Conservation (phyloP, 53 echinoderm and acorn worm species). For the Pentamera pediparva region DNA sequence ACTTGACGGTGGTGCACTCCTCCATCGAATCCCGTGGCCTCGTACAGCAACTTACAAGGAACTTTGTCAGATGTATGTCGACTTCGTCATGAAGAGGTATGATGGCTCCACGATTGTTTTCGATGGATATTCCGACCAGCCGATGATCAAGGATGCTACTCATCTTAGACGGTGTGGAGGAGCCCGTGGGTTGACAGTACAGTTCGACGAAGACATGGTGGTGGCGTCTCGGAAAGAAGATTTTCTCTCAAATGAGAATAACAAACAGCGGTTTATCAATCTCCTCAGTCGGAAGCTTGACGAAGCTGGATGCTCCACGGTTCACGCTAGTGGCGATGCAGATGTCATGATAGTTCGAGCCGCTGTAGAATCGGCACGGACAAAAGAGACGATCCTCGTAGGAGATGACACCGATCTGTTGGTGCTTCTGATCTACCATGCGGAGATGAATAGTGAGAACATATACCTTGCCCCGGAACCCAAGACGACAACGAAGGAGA, state of each 20-base stretch:
- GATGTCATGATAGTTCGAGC: conserved; percentile 25
- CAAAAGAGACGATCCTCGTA: conserved; percentile 4
- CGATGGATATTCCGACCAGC: not conserved
- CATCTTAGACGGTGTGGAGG: conserved; percentile 7
- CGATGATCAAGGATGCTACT: not conserved
- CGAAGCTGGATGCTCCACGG: conserved; percentile 25
- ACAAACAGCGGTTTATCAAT: conserved; percentile 21
- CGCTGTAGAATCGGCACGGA: conserved; percentile 11
- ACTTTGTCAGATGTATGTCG: too few species aligned
- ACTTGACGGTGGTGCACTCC: too few species aligned
- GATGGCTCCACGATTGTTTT: not conserved
- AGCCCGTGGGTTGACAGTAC: not conserved
- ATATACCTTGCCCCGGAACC: too few species aligned
- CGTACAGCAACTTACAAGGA: too few species aligned
- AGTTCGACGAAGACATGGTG: conserved; percentile 2
- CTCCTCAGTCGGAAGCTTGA: conserved; percentile 15
- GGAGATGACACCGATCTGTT: conserved; percentile 49
- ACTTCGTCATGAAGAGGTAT: too few species aligned
- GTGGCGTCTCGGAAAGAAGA: conserved; percentile 7
- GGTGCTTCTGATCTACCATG: conserved; percentile 45
- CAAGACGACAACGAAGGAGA: too few species aligned
- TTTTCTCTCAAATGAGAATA: conserved; percentile 21
- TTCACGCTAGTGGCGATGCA: conserved; percentile 48
- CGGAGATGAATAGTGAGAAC: not conserved
- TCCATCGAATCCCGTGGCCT: too few species aligned